Conservation (phyloP, 2,113 vertebrate species). For the Prinia subflava region DNA sequence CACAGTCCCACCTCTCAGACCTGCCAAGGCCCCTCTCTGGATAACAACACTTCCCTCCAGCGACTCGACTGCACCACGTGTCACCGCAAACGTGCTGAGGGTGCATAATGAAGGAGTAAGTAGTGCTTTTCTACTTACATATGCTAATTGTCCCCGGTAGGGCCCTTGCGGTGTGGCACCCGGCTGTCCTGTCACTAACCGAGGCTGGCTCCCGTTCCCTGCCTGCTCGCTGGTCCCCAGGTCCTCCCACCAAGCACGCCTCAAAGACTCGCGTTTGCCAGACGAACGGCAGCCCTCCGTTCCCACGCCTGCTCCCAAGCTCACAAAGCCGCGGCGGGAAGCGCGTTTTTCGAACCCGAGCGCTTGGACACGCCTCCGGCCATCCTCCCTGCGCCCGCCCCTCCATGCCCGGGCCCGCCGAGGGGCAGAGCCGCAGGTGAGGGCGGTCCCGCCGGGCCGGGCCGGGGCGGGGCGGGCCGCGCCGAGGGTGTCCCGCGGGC, state of each 20-base stretch:
- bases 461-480: background rate
- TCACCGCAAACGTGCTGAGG: background rate
- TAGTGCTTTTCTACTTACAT: fast-evolving
- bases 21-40: background rate
- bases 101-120: fast-evolving
- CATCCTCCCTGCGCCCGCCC: fast-evolving
- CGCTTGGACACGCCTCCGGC: background rate
- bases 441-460: background rate
- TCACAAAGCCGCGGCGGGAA: background rate
- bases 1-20: background rate
- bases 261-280: fast-evolving
- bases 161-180: background rate
- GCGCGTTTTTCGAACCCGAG: background rate
- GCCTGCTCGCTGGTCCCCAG: background rate
- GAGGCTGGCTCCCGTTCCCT: fast-evolving
- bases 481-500: background rate
- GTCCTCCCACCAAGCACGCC: background rate
- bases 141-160: fast-evolving
- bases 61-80: background rate
- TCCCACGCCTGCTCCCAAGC: fast-evolving
- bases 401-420: fast-evolving
- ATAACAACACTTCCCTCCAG: background rate
- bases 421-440: background rate
- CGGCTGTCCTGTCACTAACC: background rate
- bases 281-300: fast-evolving